Base-by-base conservation (phyloP, 2,888 invertebrate species). In the Vesta saturnalis region DNA sequence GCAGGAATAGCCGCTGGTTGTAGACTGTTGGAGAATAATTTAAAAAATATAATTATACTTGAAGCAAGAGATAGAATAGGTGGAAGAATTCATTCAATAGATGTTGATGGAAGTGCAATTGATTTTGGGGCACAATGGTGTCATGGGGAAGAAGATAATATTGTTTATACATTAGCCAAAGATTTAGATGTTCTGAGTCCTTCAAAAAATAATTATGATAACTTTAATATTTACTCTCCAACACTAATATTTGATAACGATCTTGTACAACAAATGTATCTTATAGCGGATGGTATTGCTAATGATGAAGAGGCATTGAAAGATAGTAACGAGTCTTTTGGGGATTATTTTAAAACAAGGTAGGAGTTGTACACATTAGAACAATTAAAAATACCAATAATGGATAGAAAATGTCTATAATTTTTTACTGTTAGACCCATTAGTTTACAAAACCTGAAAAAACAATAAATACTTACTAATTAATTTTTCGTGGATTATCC, bases 1-100 rank as follows among this genome's bases (percentile, higher is more conserved):
- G 81, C 88, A 22, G 89, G 89, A 2, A 82, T 89, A 62, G 85
- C 88, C 15, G 87, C 88, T 19, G 87, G 87, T 18, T 79, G 83
- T 12, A 82, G 82, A 64, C 79, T 89, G 15, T 71, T 85, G 8
- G 83, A 86, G 74, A 83, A 82, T 73, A 86, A 86, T n/a, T 78
- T 86, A 12, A 78, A 79, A 39, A 82, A 87, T 75, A 73, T 89
- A 4, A 84, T 79, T 4, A 82, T 90, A 69, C 80, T 83, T 62
- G 84, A 84, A 73, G 84, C 83, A 1, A 81, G 82, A 74, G 77
- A 80, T 67, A 76, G 83, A 39, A 81, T 83, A 18, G 83, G 83
- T 12, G 84, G 84, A 10, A 70, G 84, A 55, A 75, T 76, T 46
- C 64, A 76, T 39, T 73, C 73, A 5, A 58, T 73, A 14, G 67